These are phyloP conservation scores for Chelmon rostratus DNA, from an alignment of 2,797 vertebrate species.

Conservation along the genomic window DNA sequence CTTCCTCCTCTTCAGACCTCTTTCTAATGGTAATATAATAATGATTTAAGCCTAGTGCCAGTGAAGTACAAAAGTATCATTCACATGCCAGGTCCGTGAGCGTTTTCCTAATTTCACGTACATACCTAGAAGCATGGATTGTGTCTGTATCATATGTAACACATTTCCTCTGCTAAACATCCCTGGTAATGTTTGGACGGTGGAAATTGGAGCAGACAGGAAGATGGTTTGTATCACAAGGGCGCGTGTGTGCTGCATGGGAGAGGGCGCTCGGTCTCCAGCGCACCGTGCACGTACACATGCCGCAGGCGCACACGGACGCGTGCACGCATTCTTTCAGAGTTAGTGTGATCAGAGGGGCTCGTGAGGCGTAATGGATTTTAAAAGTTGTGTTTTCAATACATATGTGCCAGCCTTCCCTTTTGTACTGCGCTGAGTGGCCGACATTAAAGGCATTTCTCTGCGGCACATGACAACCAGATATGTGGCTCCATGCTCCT, in stretches of 20 bases:
- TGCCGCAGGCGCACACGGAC: conserved; percentile 3
- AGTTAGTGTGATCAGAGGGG: conserved; percentile 57
- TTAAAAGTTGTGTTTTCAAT: conserved; percentile 70
- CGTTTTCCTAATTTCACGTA: conserved; percentile 44
- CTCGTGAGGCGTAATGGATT: conserved; percentile 57
- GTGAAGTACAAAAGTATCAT: conserved; percentile 42
- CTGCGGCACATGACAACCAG: conserved; percentile 75
- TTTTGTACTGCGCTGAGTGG: conserved; percentile 64
- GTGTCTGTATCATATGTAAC: conserved; percentile 52
- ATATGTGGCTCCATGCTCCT: conserved; percentile 74
- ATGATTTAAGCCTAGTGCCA: conserved; percentile 48
- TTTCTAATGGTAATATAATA: conserved; percentile 62
- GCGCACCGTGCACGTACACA: conserved; percentile 10
- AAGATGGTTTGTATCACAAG: conserved; percentile 65
- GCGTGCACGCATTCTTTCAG: conserved; percentile 51
- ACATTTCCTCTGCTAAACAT: conserved; percentile 66
- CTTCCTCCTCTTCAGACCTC: conserved; percentile 37
- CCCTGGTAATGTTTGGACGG: conserved; percentile 48
- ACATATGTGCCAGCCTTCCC: conserved; percentile 61
- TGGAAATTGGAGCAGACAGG: conserved; percentile 67
- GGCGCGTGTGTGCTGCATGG: conserved; percentile 27
- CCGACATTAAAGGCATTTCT: conserved; percentile 81
- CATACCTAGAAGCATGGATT: conserved; percentile 49
- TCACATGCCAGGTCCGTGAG: conserved; percentile 46
- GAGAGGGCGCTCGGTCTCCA: conserved; percentile 20